Conservation (phyloP, 1,140 invertebrate genomes). For the Ruditapes philippinarum region DNA sequence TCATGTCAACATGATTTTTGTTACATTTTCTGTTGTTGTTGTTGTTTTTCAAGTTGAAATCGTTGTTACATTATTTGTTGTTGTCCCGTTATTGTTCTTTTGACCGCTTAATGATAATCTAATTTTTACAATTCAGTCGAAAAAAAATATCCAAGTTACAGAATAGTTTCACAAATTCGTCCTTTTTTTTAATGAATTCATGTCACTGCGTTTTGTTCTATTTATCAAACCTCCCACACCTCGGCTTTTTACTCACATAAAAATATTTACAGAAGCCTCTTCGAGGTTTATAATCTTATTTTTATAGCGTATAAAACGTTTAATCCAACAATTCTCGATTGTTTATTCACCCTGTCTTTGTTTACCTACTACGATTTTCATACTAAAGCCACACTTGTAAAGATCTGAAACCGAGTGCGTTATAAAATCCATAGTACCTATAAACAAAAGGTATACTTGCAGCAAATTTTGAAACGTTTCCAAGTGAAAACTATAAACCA, state of each 20-base stretch:
- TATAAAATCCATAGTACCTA: constrained; percentile 28
- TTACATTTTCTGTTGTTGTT: too few relatives aligned
- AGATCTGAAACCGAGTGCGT: not conserved
- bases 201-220: not conserved
- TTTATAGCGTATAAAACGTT: constrained; percentile 4
- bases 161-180: too few relatives aligned
- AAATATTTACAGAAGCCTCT: not conserved
- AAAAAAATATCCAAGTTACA: too few relatives aligned
- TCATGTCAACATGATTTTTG: too few relatives aligned
- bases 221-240: constrained; percentile 20
- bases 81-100: too few relatives aligned
- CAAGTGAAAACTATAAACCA: not conserved
- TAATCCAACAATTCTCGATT: not conserved
- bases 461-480: not conserved
- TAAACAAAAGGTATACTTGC: constrained; percentile 12
- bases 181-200: too few relatives aligned
- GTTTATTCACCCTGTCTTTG: constrained; percentile 13
- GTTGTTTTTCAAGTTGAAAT: too few relatives aligned
- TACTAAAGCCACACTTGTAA: not conserved
- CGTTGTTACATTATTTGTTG: too few relatives aligned
- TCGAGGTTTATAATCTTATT: not conserved
- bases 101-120: too few relatives aligned
- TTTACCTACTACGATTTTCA: not conserved
- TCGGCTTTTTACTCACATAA: not conserved
- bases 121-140: too few relatives aligned